Base-by-base conservation (phyloP, 2,888 invertebrate species). In the Emmelina monodactyla region DNA sequence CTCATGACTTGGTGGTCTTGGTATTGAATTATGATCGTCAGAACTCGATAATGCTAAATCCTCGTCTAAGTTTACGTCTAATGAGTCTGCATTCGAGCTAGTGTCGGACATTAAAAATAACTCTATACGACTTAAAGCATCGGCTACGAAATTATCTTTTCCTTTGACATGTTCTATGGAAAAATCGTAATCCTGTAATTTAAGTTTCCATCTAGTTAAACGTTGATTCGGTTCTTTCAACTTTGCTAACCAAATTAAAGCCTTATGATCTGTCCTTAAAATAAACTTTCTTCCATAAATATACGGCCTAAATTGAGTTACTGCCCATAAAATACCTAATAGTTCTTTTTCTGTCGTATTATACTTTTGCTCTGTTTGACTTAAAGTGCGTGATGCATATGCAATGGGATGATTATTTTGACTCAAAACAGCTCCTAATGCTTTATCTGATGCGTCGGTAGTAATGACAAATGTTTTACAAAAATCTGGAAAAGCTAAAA, bases 321-420 rank as follows among this genome's bases (percentile, higher is more conserved):
- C 31, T 1, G 51, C 52, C 41, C 43, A 51, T 19, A 55, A 34
- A 3, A 55, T 40, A 3, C 48, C 51, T 33, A 56, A 39, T 7
- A 55, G 36, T 45, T 58, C 53, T 33, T 49, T 47, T 41, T 58
- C 50, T 1, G 45, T 55, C 9, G 53, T 51, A 14, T 40, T 40
- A 37, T 51, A 52, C 29, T 47, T 48, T n/a, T 19, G 32, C 40
- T 53, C 46, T 1, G 42, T 33, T 14, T 40, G 36, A 22, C 34
- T 42, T 16, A 50, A 33, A 1, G 50, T 50, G 12, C 50, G 15
- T 9, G 45, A 47, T 1, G 51, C 47, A 28, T 46, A 56, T 9
- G 37, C 38, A 5, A 41, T 34, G 1, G 38, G 37, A 29, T 41
- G 38, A 19, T 31, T 22, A 1, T 35, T 33, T 28, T 36, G 38